Percentiles rank a stretch among this genome's conserved stretches.
phyloP scores from a whole-genome alignment of 2,888 invertebrate genomes.

The Tethea ocularis region DNA sequence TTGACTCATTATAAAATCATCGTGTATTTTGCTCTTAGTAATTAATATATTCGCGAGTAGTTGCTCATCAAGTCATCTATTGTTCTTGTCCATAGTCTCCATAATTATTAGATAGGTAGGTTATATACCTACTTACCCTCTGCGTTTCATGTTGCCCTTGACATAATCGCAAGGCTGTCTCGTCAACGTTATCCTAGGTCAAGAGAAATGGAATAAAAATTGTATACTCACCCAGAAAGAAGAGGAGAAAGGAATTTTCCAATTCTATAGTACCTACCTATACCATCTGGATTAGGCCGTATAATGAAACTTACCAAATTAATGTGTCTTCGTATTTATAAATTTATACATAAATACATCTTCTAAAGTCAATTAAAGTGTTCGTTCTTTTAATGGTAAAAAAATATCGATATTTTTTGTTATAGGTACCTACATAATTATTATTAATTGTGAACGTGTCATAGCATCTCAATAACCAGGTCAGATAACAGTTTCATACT shows the following conservation, averaged over 20 bases:
- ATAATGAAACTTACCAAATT: neutral
- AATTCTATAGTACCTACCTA: no score
- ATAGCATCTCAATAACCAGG: conserved; percentile 65
- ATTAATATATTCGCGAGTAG: neutral
- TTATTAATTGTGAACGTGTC: conserved; percentile 49
- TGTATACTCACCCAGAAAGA: neutral
- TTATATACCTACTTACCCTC: neutral
- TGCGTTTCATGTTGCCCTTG: conserved; percentile 18
- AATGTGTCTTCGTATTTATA: neutral
- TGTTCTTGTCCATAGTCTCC: neutral
- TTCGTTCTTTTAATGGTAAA: neutral
- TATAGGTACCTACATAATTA: neutral
- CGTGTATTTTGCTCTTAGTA: neutral
- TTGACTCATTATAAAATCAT: conserved; percentile 7
- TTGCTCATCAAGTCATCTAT: neutral
- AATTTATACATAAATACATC: neutral
- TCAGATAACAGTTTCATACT: conserved; percentile 74
- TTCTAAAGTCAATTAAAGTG: conserved; percentile 4
- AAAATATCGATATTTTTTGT: conserved; percentile 19
- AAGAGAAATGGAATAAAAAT: neutral
- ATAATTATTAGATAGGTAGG: neutral
- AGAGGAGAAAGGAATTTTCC: no score
- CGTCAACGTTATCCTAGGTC: neutral
- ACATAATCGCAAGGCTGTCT: conserved; percentile 13
- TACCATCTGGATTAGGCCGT: no score